Evolutionary conservation across 2,888 invertebrate species (phyloP).

Genomic region (Gastrophysa polygoni): DNA sequence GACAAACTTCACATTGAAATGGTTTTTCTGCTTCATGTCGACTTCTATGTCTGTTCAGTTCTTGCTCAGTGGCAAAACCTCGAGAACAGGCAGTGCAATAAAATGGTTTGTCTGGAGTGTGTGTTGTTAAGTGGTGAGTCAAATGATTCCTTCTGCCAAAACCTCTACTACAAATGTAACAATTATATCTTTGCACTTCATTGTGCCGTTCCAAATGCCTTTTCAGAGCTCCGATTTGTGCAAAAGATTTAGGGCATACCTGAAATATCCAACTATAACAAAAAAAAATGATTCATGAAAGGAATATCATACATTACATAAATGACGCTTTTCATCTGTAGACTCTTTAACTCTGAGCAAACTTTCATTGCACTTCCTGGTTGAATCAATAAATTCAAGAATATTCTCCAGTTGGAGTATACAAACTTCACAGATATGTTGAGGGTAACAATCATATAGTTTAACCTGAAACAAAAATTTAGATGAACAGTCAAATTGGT

Average conservation of each 20-base stretch:
- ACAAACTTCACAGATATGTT: not conserved
- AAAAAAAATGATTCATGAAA: not conserved
- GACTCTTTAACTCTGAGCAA: not conserved
- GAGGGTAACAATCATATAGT: not conserved
- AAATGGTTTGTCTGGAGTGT: constrained; percentile 58
- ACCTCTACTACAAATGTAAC: not conserved
- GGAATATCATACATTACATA: not conserved
- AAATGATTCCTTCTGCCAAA: not conserved
- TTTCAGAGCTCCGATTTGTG: not conserved
- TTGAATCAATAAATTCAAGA: not conserved
- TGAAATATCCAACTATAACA: not conserved
- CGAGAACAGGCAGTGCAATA: constrained; percentile 64
- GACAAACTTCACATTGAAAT: constrained; percentile 61
- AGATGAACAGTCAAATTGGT: no score
- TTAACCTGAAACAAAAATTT: not conserved
- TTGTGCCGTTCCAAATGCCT: not conserved
- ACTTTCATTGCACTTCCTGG: not conserved
- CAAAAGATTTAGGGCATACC: not conserved
- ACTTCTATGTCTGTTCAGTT: constrained; percentile 47
- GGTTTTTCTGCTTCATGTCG: constrained; percentile 45
- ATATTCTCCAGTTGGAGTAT: not conserved
- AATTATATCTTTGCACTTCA: not conserved
- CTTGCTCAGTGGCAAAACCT: constrained; percentile 61
- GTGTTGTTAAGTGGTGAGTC: constrained; percentile 58
- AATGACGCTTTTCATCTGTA: not conserved